Percentiles rank a stretch among this genome's conserved stretches.
These are phyloP conservation scores for Aspidoscelis tigris DNA, from an alignment of 2,113 vertebrate genomes.

Conservation along the genomic window DNA sequence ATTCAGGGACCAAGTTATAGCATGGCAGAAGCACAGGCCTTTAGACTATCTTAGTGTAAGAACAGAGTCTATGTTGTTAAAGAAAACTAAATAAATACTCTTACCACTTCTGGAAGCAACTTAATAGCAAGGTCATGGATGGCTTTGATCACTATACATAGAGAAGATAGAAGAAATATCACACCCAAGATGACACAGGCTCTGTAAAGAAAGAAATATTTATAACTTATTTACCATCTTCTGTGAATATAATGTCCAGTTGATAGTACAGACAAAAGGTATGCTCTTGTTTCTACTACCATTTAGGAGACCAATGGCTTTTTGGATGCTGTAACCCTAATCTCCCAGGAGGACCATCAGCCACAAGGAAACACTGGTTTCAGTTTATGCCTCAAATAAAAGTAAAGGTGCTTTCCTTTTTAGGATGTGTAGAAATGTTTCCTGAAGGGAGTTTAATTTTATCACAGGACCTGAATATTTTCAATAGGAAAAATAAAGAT, in stretches of 20 bases:
- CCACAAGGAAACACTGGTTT: too few species aligned
- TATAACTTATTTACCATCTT: slow-evolving; percentile 27
- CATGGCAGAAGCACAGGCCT: background rate
- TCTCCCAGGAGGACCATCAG: background rate
- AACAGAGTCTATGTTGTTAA: background rate
- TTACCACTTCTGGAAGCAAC: slow-evolving; percentile 97
- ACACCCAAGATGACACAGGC: slow-evolving; percentile 93
- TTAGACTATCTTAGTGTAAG: slow-evolving; percentile 7
- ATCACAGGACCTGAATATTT: too few species aligned
- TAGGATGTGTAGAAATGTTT: too few species aligned
- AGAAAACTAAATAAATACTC: slow-evolving; percentile 52
- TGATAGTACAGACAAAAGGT: background rate
- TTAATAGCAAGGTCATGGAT: slow-evolving; percentile 91
- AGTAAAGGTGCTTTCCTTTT: too few species aligned
- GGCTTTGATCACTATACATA: slow-evolving; percentile 97
- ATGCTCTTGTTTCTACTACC: background rate
- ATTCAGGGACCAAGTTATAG: background rate
- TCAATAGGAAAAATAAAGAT: too few species aligned
- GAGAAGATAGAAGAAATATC: slow-evolving; percentile 92
- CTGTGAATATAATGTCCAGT: background rate
- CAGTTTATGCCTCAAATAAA: too few species aligned
- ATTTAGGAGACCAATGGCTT: background rate
- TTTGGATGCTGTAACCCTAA: background rate
- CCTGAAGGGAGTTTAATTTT: too few species aligned
- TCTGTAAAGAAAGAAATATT: slow-evolving; percentile 75